Evolutionary conservation across 64 coral and sea anemone species (phyloP), one percentile per base, ranked within the genome.

Genomic region (Platygyra sinensis): DNA sequence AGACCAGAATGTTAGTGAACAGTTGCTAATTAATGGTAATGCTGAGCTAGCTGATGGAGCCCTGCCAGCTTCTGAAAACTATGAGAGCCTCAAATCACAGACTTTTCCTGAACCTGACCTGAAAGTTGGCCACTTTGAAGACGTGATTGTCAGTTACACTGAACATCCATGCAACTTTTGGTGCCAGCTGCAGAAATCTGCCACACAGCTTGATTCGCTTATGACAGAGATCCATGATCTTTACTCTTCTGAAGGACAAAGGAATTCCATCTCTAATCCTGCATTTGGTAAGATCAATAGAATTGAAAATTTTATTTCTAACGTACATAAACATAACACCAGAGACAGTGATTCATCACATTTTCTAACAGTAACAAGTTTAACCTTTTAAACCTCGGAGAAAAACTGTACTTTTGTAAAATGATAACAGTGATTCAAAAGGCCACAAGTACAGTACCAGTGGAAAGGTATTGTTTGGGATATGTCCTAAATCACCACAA

Each of bases 11-110:
- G 30, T 94, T 8, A 92, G 86, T 87, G 95, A 97, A 46, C 73
- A 93, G 27, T 51, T 97, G 24, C 55, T 97, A 16, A 52, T 90
- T 7, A 74, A 36, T 4, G 86, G 86, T 72, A 86, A 80, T 91
- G 95, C 95, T 33, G 85, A 73, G n/a, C 91, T 99, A 4, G 52
- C 88, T 8, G 91, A 90, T 57, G 94, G 90, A 33, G 97, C 91
- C 0, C 10, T 76, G 16, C 62, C 83, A 11, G 76, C 83, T 16
- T 90, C 78, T 19, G 94, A 93, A 73, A 95, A 99, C 73, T 92
- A 90, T 30, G 80, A 72, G n/a, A 93, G 60, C 22, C 57, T 95
- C 4, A 72, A 74, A 18, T 89, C 94, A 8, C 90, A 92, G 59
- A 85, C 88, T 29, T 91, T 89, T 73, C 36, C 80, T 6, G 67